Base-by-base conservation (phyloP, 2,888 invertebrate species). In the Lithosia quadra region DNA sequence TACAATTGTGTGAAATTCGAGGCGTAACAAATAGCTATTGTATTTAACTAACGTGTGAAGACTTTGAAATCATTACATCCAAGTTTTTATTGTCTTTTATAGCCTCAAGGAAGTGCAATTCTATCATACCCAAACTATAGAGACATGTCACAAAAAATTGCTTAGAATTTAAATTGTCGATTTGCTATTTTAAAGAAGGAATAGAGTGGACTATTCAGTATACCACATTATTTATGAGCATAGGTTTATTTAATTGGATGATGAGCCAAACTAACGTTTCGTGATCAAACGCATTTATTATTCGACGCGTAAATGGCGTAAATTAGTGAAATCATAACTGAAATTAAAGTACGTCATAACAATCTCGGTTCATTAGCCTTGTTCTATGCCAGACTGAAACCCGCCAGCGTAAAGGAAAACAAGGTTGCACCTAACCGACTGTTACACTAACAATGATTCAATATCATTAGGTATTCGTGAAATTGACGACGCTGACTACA, bases 301-400 rank as follows among this genome's bases (percentile, higher is more conserved):
- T 77, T 82, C 83, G 86, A 86, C 87, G 88, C 76, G 76, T 85
- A 84, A 88, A 88, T 85, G 87, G 88, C 76, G 76, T 85, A 84
- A 88, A 88, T 85, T 89, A 91, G 91, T 91, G 92, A 93, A 93
- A 93, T 92, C 92, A 90, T 84, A 49, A 81, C 83, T 77, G 78
- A 88, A 86, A 85, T 81, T 84, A 85, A 88, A 84, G 86, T 82
- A 81, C 86, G 83, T 85, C 86, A 86, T 87, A 86, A 85, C 76
- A 80, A 90, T 89, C 79, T 86, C 88, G 90, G 90, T 90, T 90
- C 90, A 91, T 88, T 90, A 90, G 82, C 84, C 87, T 82, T 83
- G 83, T 86, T 87, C 86, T 88, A 86, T 88, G 85, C 80, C 88
- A 88, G 86, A 87, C 88, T 91, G 87, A 91, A 92, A 90, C 89